Evolutionary conservation across 1,140 invertebrate species (phyloP), one percentile per base, ranked within the genome.

Genomic region (Orius laevigatus): DNA sequence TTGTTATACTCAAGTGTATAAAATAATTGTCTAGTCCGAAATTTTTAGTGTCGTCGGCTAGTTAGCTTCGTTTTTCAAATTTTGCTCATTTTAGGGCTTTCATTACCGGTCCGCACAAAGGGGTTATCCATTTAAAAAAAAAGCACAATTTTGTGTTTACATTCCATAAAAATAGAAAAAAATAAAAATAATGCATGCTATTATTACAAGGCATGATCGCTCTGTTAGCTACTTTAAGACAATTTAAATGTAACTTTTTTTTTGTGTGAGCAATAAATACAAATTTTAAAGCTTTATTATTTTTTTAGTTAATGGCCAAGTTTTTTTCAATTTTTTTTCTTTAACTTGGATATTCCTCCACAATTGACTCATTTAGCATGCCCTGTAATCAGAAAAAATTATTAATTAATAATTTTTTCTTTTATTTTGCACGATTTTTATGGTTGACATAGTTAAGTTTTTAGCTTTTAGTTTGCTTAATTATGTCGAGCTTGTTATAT

Each of bases 361-460:
- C 25, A 8, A 25, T 8, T 25, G 3, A 25, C 8, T 25, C 8
- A 4, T 25, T 8, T 4, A 25, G 25, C 25, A 25, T 25, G 25
- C 25, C 25, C n/a, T n/a, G n/a, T n/a, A 25, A 25, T 25, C 25
- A 25, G 25, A 25, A 25, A 25, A 8, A 25, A 25, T 25, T 8
- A 25, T 25, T 25, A 25, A 25, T 32, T 45, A 31, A 25, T 50
- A 12, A 39, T 44, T 44, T 33, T 45, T 45, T 44, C 41, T 56
- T 48, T 50, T 45, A 46, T 47, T 25, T 25, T 25, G 25, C 25
- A 25, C 25, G 25, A 25, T 3, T 25, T 25, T 25, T 25, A 4
- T 25, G 49, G 35, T 50, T 48, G 46, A 48, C 32, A 40, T 44
- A 18, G 36, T 36, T 33, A 39, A 34, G 45, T 38, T 52, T 48